Base-by-base conservation (phyloP, 2,797 vertebrate species). In the Danio kyathit region DNA sequence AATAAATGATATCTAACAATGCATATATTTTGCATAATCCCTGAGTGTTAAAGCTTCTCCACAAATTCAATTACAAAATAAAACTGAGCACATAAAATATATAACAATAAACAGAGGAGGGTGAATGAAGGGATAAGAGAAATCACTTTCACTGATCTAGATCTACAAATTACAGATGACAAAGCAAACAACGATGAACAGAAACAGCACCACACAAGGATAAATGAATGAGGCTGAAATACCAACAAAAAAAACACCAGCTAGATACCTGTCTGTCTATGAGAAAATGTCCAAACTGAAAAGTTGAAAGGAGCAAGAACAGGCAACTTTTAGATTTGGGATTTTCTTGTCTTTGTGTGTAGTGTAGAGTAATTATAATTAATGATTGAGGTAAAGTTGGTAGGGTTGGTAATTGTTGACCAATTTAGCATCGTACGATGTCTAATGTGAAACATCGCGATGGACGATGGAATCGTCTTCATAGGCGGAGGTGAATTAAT, bases 221-320 rank as follows among this genome's bases (percentile, higher is more conserved):
- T 44, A 43, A 49, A 66, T 76, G 43, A n/a, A n/a, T n/a, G n/a
- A 80, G 82, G 10, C 0, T 66, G 69, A n/a, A 81, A 60, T 11
- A 83, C 66, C 3, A 3, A n/a, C n/a, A 29, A 83, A 67, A 57
- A 76, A 79, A 74, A 83, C 69, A 67, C 56, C 67, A 61, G 74
- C 49, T 87, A 79, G 87, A 82, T 90, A 81, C 85, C 87, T 87
- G 88, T 91, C 86, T 92, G 72, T 84, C 86, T 89, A 88, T 89
- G 89, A 86, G 88, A 91, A 80, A 90, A 82, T 85, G 80, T 82
- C 86, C 87, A 89, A 85, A 89, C 76, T 48, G 60, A 93, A 89
- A 94, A 87, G 86, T 43, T 81, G 82, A 80, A 88, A 89, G 86
- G 83, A 87, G 80, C 64, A 67, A 74, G 61, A 72, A 41, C 1